Evolutionary conservation across 2,797 vertebrate species (phyloP), one percentile per base, ranked within the genome.

Genomic region (Sciurus vulgaris): DNA sequence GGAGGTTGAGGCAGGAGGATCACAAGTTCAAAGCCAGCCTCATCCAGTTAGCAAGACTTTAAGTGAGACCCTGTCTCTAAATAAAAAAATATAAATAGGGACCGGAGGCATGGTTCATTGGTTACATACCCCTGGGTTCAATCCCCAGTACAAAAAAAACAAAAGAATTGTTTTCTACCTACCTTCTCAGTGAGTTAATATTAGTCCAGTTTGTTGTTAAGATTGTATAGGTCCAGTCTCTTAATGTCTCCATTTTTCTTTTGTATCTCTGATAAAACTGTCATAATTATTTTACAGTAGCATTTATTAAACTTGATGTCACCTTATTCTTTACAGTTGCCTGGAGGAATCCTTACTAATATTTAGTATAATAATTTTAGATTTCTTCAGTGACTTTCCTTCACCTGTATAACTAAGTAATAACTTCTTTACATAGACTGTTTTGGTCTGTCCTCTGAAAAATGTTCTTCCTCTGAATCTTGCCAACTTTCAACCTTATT

Each of bases 341-440:
- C 14, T 69, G 11, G 44, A 54, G 11, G 24, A 92, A 79, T 81
- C 41, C 49, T 87, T 49, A 70, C 2, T 88, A 85, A 59, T 59
- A 59, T 59, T 82, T 91, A 54, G 54, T 88, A 28, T 17, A 87
- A 0, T 69, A 79, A 81, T 12, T 41, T 93, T 28, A 81, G 28
- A 89, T 91, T 86, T 89, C 44, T 88, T 88, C 20, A 76, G 44
- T 93, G 73, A 22, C 26, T 85, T 86, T 26, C 28, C 51, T 92
- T 95, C 35, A 81, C 61, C 44, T 85, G 1, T 65, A 44, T 95
- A 47, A 70, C 69, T 86, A 94, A 92, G 33, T 78, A 91, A 79
- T 76, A 65, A 87, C 61, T 91, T 5, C 41, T 35, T 69, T 26
- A 44, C 51, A 3, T 69, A 28, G 76, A 14, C 33, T 15, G 76